A percentile compares a stretch with the other conserved stretches of the same genome.
Conservation (phyloP, 1,140 invertebrate genomes). For the Platyura marginata region DNA sequence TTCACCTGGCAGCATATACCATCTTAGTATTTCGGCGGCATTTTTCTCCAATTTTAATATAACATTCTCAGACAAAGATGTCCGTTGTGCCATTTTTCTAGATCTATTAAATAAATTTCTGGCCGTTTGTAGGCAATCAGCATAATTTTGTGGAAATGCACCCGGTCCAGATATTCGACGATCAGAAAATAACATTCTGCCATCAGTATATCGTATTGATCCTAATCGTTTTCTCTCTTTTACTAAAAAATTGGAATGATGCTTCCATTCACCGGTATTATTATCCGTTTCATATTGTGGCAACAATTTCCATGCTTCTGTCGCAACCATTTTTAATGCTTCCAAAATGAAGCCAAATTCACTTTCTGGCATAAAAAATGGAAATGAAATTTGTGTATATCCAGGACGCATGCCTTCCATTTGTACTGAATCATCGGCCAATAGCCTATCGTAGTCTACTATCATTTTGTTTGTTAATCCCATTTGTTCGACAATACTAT, state of each 20-base stretch:
- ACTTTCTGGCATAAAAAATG: slow-evolving; percentile 65
- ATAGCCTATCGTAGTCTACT: slow-evolving; percentile 52
- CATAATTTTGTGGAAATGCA: slow-evolving; percentile 46
- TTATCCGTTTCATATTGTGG: slow-evolving; percentile 73
- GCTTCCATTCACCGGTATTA: slow-evolving; percentile 79
- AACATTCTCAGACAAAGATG: slow-evolving; percentile 54
- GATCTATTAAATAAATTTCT: slow-evolving; percentile 59
- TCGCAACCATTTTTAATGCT: slow-evolving; percentile 71
- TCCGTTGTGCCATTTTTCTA: slow-evolving; percentile 52
- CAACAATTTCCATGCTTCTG: slow-evolving; percentile 75
- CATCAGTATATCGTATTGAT: slow-evolving; percentile 55
- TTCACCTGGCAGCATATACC: slow-evolving; percentile 70
- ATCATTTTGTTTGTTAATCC: slow-evolving; percentile 63
- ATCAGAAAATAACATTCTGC: slow-evolving; percentile 53
- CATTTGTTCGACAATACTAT: slow-evolving; percentile 32
- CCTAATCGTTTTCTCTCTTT: slow-evolving; percentile 69
- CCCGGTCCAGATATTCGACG: slow-evolving; percentile 45
- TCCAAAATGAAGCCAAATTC: slow-evolving; percentile 68
- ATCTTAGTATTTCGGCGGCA: slow-evolving; percentile 46
- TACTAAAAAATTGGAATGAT: slow-evolving; percentile 57
- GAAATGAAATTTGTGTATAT: slow-evolving; percentile 67
- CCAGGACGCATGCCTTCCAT: slow-evolving; percentile 67
- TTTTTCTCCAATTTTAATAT: slow-evolving; percentile 44
- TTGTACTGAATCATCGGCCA: slow-evolving; percentile 42
- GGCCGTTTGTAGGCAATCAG: slow-evolving; percentile 59